These are phyloP conservation scores for Rutpela maculata DNA, from an alignment of 2,888 invertebrate genomes.

Conservation along the genomic window DNA sequence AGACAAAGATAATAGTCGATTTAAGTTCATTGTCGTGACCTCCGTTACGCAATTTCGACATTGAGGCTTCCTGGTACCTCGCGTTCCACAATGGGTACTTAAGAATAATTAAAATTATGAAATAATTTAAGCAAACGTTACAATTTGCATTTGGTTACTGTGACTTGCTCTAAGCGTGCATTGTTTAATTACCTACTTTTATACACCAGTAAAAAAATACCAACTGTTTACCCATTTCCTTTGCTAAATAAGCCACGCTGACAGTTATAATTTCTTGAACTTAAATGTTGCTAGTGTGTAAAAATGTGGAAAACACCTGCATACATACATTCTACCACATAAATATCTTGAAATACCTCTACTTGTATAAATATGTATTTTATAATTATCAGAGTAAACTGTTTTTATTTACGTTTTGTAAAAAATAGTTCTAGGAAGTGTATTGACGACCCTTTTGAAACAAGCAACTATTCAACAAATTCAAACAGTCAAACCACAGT, in stretches of 20 bases:
- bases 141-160: slow-evolving; percentile 22
- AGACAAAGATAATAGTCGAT: no score
- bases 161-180: neutral
- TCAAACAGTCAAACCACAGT: neutral
- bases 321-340: neutral
- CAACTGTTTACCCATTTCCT: slow-evolving; percentile 14
- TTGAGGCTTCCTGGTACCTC: neutral
- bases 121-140: slow-evolving; percentile 1
- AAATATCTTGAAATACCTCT: neutral
- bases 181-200: slow-evolving; percentile 7
- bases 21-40: neutral
- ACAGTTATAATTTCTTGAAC: slow-evolving; percentile 27
- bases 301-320: slow-evolving; percentile 2
- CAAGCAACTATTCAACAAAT: neutral
- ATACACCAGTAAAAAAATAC: neutral
- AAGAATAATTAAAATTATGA: slow-evolving; percentile 9
- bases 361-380: neutral
- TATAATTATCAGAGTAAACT: neutral
- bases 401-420: neutral
- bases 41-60: slow-evolving; percentile 7
- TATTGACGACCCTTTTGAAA: no score
- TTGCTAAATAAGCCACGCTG: neutral
- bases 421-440: neutral
- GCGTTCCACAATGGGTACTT: neutral
- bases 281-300: neutral